Evolutionary conservation across 2,113 vertebrate genomes (phyloP).

Genomic region (Otus sunia): DNA sequence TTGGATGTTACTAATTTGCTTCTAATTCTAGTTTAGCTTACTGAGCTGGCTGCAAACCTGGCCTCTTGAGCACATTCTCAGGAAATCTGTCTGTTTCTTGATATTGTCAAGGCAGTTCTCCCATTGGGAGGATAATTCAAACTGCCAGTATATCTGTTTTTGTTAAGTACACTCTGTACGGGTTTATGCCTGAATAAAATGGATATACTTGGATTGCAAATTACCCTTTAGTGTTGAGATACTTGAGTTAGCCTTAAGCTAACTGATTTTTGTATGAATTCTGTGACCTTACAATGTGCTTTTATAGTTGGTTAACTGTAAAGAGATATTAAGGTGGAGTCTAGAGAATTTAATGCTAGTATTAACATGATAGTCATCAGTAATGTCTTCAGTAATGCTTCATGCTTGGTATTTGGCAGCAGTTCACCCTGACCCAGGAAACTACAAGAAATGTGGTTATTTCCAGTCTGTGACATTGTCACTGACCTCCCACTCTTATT

Average conservation of each 20-base stretch:
- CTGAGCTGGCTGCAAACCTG: neutral
- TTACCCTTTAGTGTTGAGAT: neutral
- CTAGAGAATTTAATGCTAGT: neutral
- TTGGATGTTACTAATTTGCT: neutral
- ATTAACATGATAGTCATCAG: neutral
- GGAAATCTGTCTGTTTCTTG: neutral
- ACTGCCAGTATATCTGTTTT: slow-evolving; percentile 9
- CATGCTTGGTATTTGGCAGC: neutral
- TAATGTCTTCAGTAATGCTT: neutral
- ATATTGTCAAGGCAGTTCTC: neutral
- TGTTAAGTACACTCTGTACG: neutral
- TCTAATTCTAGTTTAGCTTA: neutral
- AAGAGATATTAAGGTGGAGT: neutral
- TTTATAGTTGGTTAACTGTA: slow-evolving; percentile 21
- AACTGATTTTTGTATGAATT: slow-evolving; percentile 20
- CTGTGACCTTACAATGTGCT: neutral
- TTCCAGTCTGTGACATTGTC: neutral
- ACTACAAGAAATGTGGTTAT: neutral
- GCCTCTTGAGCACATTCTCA: neutral
- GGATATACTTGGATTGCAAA: neutral
- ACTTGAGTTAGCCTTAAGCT: slow-evolving; percentile 25
- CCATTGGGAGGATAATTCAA: neutral
- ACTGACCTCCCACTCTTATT: neutral
- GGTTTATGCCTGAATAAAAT: slow-evolving; percentile 33
- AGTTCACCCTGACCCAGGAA: neutral